These are phyloP conservation scores for Orthosia cruda DNA, from an alignment of 2,888 invertebrate genomes.

Conservation along the genomic window DNA sequence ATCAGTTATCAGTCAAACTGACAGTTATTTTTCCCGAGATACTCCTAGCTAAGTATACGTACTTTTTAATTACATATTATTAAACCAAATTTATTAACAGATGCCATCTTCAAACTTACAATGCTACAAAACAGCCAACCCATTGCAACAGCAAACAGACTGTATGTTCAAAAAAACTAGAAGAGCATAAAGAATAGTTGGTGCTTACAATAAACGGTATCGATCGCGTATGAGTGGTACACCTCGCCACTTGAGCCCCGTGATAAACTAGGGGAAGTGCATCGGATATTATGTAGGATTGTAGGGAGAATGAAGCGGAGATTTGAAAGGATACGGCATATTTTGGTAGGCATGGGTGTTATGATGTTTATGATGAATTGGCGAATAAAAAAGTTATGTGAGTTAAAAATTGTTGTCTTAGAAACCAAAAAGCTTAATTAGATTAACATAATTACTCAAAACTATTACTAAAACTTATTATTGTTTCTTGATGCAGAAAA, in stretches of 20 bases:
- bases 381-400: background rate
- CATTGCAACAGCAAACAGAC: slow-evolving; percentile 33
- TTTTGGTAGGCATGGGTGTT: background rate
- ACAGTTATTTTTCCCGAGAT: too few species aligned
- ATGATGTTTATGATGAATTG: background rate
- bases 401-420: too few species aligned
- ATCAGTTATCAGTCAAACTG: too few species aligned
- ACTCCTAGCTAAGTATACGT: too few species aligned
- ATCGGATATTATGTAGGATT: slow-evolving; percentile 45
- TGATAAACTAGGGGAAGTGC: slow-evolving; percentile 75
- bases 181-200: slow-evolving; percentile 42
- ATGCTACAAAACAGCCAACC: slow-evolving; percentile 11
- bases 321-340: slow-evolving; percentile 63
- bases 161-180: slow-evolving; percentile 41
- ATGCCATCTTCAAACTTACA: slow-evolving; percentile 6
- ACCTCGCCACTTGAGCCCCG: slow-evolving; percentile 78
- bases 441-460: too few species aligned
- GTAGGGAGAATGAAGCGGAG: background rate
- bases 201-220: slow-evolving; percentile 72
- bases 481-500: background rate
- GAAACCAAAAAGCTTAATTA: too few species aligned
- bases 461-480: too few species aligned
- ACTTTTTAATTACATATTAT: background rate
- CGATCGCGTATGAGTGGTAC: slow-evolving; percentile 68
- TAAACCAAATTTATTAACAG: slow-evolving; percentile 14